Conservation (phyloP, 53 echinoderm and acorn worm species). For the Astropecten irregularis region DNA sequence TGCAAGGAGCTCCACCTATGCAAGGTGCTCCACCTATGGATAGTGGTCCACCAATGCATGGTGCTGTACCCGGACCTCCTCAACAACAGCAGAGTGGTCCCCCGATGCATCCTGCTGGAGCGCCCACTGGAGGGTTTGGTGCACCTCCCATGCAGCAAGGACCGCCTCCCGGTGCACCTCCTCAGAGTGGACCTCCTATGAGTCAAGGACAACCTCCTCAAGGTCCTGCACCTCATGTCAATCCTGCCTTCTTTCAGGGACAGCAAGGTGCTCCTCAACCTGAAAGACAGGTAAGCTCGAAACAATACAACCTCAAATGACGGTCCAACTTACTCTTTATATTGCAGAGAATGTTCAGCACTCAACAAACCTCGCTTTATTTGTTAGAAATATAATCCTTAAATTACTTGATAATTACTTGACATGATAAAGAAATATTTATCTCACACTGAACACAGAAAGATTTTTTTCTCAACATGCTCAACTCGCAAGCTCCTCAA, state of each 20-base stretch:
- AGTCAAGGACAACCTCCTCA: conserved; percentile 55
- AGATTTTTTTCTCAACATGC: no score
- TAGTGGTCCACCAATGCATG: neutral
- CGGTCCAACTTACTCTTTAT: no score
- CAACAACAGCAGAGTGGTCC: conserved; percentile 49
- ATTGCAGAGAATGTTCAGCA: no score
- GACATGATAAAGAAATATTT: no score
- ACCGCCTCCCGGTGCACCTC: conserved; percentile 1
- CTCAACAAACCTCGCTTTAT: no score
- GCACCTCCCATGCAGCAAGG: conserved; percentile 45
- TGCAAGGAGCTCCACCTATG: conserved; percentile 27
- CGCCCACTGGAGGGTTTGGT: conserved; percentile 2
- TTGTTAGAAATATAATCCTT: no score
- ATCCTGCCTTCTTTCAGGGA: conserved; percentile 88
- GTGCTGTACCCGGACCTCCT: neutral
- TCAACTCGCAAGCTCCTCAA: no score
- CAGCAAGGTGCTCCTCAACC: conserved; percentile 62
- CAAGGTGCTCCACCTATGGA: conserved; percentile 45
- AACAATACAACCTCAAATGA: no score
- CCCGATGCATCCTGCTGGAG: conserved; percentile 8
- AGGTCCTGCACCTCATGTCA: conserved; percentile 86
- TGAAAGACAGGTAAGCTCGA: conserved; percentile 13
- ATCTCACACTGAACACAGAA: no score
- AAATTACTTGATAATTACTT: no score
- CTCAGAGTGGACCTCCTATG: conserved; percentile 33